These are phyloP conservation scores for Pionites leucogaster DNA, from an alignment of 2,113 vertebrate species.

Conservation along the genomic window DNA sequence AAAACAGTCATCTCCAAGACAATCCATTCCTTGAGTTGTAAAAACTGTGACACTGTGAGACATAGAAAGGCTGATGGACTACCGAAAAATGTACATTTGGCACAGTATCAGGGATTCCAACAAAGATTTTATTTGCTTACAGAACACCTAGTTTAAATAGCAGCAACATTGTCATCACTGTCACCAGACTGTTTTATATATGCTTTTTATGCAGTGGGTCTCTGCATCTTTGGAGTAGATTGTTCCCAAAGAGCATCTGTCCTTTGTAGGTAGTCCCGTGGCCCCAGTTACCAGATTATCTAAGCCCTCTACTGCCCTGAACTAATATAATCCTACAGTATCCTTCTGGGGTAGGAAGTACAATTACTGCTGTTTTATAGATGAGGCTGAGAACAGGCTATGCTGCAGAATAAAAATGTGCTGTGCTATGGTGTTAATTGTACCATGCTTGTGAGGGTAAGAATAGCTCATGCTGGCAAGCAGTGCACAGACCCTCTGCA, in stretches of 20 bases:
- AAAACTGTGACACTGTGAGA: background rate
- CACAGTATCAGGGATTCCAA: background rate
- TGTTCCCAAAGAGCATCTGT: background rate
- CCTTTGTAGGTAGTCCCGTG: background rate
- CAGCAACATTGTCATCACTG: background rate
- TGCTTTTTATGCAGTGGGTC: background rate
- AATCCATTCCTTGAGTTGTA: background rate
- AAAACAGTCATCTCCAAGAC: background rate
- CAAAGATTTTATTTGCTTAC: background rate
- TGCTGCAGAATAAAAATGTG: background rate
- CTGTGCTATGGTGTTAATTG: background rate
- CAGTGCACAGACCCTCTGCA: rapidly evolving
- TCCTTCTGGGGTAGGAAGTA: background rate
- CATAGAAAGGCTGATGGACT: background rate
- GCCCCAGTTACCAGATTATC: background rate
- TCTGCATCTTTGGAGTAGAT: background rate
- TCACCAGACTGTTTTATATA: background rate
- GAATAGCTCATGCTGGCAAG: background rate
- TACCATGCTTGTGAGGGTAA: rapidly evolving
- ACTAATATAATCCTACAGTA: rapidly evolving
- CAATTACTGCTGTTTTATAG: background rate
- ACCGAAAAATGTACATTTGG: background rate
- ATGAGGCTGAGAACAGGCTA: background rate
- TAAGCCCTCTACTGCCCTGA: background rate
- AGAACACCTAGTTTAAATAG: background rate